Base-by-base conservation (phyloP, 2,888 invertebrate genomes). In the Ellobium chinense region DNA sequence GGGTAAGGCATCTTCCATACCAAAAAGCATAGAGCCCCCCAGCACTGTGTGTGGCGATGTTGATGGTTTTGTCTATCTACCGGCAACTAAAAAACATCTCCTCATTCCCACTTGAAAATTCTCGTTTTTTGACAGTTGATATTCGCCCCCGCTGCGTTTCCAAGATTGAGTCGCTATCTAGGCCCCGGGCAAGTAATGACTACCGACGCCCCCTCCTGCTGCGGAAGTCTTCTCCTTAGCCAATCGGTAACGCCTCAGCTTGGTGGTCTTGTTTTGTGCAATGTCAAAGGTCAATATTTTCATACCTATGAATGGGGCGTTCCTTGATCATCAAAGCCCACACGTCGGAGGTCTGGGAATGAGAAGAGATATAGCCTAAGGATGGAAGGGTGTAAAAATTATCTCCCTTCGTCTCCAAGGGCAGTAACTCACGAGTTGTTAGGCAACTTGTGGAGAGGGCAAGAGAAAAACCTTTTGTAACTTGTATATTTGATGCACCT, bases 151-250 rank as follows among this genome's bases (percentile, higher is more conserved):
- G 77, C 69, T 18, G 77, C 27, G 77, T 21, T 60, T 65, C 69
- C 58, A 68, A 77, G 77, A 77, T 77, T 77, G 77, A 77, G 68
- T 77, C 77, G 77, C 77, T 77, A 77, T 77, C 77, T 68, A 24
- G 27, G 77, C 77, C 60, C 60, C 77, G 69, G 69, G 77, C 77
- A 54, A 39, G 60, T 77, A 77, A 77, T 77, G 69, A 69, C 77
- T 68, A 39, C 77, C 66, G 77, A 77, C 77, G 77, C 77, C 77
- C 77, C 77, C 77, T 77, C 77, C 77, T 60, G 77, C 77, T 77
- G 77, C 77, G 68, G 77, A 68, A 60, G 68, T 60, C 60, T 68
- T 77, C n/a, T 7, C 34, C 37, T 60, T 34, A 77, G 18, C 77
- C 77, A 77, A 77, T 77, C 77, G 69, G 77, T 60, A 77, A 69